Base-by-base conservation (phyloP, 2,797 vertebrate species). In the Anolis apletophallus region DNA sequence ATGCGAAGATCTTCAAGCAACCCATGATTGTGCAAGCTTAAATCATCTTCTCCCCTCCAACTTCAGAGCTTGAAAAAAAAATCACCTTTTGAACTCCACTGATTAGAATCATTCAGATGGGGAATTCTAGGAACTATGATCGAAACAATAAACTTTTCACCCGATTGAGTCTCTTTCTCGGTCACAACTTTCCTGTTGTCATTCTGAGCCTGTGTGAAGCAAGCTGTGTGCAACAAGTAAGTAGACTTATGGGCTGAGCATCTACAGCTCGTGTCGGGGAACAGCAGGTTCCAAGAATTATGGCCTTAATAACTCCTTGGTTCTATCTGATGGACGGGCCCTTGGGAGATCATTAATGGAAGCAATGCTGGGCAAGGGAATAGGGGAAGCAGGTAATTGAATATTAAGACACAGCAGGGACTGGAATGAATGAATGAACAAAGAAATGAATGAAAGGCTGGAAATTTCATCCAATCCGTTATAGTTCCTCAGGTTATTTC, bases 331-430 rank as follows among this genome's bases (percentile, higher is more conserved):
- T 55, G n/a, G 76, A 83, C 32, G 14, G 81, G 55, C 75, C 55
- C 55, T 26, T 87, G 81, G 68, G 86, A 83, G 68, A 72, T 52
- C 55, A 83, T 83, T 83, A 87, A 87, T 83, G 76, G 86, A 55
- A 79, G n/a, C 40, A 79, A 8, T 67, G 80, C 81, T 77, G 75
- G 68, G 55, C 40, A 73, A 78, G 55, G 40, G 68, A 79, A 46
- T 50, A n/a, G 54, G 32, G 75, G 86, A 83, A 73, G 55, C 68
- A 73, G 81, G 81, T 83, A 87, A 87, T 87, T 87, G 86, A 87
- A 87, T 79, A 87, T 87, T 79, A 87, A 83, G 64, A 78, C 74
- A 50, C 80, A 87, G 86, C 86, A 72, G 86, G 74, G 55, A 36
- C 75, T 50, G 76, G 54, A 72, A 83, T 36, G 86, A 79, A 72